Percentiles rank a stretch among this genome's conserved stretches.
Conservation (phyloP, 2,888 invertebrate genomes). For the Erynnis tages region DNA sequence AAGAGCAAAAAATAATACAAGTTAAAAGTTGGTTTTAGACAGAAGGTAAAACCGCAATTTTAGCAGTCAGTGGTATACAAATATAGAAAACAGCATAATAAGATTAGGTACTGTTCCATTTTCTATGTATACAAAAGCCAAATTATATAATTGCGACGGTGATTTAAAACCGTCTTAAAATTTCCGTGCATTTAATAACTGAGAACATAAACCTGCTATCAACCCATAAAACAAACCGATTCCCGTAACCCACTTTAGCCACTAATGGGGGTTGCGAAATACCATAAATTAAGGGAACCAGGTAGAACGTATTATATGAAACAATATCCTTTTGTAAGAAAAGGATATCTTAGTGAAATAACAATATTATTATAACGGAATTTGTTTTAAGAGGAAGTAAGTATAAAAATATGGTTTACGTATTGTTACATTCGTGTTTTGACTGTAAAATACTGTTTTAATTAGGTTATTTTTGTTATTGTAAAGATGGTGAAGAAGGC, state of each 20-base stretch:
- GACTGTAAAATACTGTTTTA: too few relatives aligned
- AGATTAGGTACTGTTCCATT: neutral
- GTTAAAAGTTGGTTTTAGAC: too few relatives aligned
- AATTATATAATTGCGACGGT: neutral
- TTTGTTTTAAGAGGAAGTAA: too few relatives aligned
- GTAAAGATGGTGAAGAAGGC: too few relatives aligned
- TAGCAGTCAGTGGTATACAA: too few relatives aligned
- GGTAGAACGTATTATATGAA: slow-evolving; percentile 13
- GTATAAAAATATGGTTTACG: too few relatives aligned
- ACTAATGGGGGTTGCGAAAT: slow-evolving; percentile 24
- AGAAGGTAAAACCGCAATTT: too few relatives aligned
- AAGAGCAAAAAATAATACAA: too few relatives aligned
- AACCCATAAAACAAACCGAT: slow-evolving; percentile 25
- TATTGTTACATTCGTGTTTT: too few relatives aligned
- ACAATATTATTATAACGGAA: neutral
- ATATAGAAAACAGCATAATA: too few relatives aligned
- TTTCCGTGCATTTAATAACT: slow-evolving; percentile 19
- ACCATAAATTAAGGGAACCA: slow-evolving; percentile 23
- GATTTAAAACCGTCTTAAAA: neutral
- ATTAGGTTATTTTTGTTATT: too few relatives aligned
- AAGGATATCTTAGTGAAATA: neutral
- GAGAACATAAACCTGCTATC: slow-evolving; percentile 22
- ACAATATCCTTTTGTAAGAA: slow-evolving; percentile 24
- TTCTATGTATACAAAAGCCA: neutral
- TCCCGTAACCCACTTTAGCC: slow-evolving; percentile 24